Conservation (phyloP, 2,797 vertebrate genomes). For the Parambassis ranga region DNA sequence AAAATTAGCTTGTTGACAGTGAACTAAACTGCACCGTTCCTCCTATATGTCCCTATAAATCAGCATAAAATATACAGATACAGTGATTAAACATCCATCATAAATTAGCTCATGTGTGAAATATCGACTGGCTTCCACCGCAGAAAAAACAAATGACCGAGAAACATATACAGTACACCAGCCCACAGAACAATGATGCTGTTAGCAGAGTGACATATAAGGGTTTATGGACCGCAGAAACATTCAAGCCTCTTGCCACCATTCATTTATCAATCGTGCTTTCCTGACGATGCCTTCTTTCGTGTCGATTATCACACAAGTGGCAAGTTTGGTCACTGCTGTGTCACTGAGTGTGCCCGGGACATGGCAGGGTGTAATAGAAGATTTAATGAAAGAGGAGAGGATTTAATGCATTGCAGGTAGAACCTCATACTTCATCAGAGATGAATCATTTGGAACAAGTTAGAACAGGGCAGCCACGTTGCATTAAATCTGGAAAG, state of each 20-base stretch:
- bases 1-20: background rate
- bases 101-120: background rate
- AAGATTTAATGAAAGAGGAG: conserved; percentile 36
- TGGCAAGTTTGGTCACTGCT: conserved; percentile 31
- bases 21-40: background rate
- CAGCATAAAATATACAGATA: background rate
- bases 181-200: conserved; percentile 10
- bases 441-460: conserved; percentile 34
- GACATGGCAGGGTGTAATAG: conserved; percentile 12
- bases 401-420: conserved; percentile 49
- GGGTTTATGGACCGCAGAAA: conserved; percentile 10
- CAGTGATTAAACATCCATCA: conserved; percentile 30
- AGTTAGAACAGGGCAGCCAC: conserved; percentile 2
- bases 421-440: conserved; percentile 27
- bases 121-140: conserved; percentile 10
- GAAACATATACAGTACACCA: conserved; percentile 3
- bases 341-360: conserved; percentile 30
- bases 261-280: conserved; percentile 38
- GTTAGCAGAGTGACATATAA: conserved; percentile 6
- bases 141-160: background rate
- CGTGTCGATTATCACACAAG: conserved; percentile 31
- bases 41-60: conserved; percentile 4
- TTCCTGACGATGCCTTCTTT: conserved; percentile 31
- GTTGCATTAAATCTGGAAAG: conserved; percentile 11
- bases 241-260: conserved; percentile 2